Evolutionary conservation across 2,888 invertebrate species (phyloP), one percentile per base, ranked within the genome.

Genomic region (Ommatoiulus sabulosus): DNA sequence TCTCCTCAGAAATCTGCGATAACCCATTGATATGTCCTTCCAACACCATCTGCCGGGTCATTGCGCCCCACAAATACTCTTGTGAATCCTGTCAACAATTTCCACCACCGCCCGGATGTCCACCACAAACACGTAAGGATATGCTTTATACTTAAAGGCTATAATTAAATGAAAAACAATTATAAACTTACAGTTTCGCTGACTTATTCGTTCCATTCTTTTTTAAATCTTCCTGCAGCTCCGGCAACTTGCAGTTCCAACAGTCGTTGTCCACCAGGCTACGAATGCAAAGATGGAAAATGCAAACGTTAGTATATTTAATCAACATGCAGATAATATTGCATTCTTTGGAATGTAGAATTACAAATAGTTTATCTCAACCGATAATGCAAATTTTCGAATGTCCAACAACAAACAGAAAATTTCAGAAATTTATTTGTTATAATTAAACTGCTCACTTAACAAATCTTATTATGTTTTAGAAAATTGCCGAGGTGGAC

Each of bases 1-100:
- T 35, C n/a, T 15, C 4, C 90, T 12, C 89, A 92, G 95, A 97
- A 93, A 97, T 97, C 43, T 98, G 98, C 92, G 93, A 95, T 89
- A 94, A 94, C 48, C 95, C 95, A 90, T 95, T 95, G 90, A 94
- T 95, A n/a, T 92, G 97, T 91, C 97, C 97, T 10, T 95, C 97
- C 0, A 97, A 97, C 92, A 96, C 97, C 0, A 93, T 96, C 44
- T 97, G 97, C 48, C 80, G 86, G 17, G 88, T 88, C n/a, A 88
- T 86, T 44, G 86, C 43, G 15, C 63, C 86, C 52, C 89, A 89
- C 87, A 87, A 89, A 35, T 87, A 89, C 72, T 87, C 89, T 2
- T 89, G 89, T 46, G 87, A 87, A 24, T 89, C 89, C 84, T 89
- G 89, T 46, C 46, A 52, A 3, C 87, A 89, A 17, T 46, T 87